These are phyloP conservation scores for Trissolcus japonicus DNA, from an alignment of 2,888 invertebrate species.

Conservation along the genomic window DNA sequence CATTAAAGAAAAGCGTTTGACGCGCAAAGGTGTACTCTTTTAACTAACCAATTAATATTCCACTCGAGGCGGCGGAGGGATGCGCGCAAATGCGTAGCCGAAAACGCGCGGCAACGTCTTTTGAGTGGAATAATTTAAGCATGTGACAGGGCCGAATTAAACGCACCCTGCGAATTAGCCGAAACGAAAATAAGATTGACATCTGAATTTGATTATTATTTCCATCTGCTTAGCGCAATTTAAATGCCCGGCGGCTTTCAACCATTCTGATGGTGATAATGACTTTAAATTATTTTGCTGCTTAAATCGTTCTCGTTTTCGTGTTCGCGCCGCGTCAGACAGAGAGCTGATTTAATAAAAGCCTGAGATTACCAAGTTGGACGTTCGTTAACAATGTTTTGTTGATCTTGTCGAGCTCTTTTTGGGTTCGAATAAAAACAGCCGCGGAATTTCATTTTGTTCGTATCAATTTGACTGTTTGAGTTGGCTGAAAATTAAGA, in stretches of 20 bases:
- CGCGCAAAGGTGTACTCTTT: constrained; percentile 59
- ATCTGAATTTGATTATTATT: constrained; percentile 42
- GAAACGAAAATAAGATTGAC: constrained; percentile 50
- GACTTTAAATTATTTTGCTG: constrained; percentile 20
- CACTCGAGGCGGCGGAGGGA: constrained; percentile 43
- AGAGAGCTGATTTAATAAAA: constrained; percentile 23
- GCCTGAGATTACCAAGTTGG: constrained; percentile 21
- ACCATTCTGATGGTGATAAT: constrained; percentile 17
- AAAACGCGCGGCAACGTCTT: constrained; percentile 61
- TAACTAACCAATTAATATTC: constrained; percentile 70
- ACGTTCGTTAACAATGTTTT: constrained; percentile 36
- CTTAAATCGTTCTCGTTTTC: constrained; percentile 20
- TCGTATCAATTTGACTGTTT: constrained; percentile 57
- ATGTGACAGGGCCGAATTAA: constrained; percentile 33
- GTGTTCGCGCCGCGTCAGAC: constrained; percentile 3
- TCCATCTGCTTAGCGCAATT: constrained; percentile 35
- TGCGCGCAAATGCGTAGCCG: constrained; percentile 30
- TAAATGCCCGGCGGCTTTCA: constrained; percentile 17
- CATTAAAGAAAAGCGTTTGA: constrained; percentile 43
- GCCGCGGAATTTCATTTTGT: constrained; percentile 17
- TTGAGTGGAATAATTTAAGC: constrained; percentile 71
- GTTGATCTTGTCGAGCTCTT: constrained; percentile 26
- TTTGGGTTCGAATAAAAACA: constrained; percentile 16
- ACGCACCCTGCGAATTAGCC: constrained; percentile 34
- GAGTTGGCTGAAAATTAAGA: constrained; percentile 57